phyloP scores from a whole-genome alignment of 2,888 invertebrate species.

The Philonicus albiceps region DNA sequence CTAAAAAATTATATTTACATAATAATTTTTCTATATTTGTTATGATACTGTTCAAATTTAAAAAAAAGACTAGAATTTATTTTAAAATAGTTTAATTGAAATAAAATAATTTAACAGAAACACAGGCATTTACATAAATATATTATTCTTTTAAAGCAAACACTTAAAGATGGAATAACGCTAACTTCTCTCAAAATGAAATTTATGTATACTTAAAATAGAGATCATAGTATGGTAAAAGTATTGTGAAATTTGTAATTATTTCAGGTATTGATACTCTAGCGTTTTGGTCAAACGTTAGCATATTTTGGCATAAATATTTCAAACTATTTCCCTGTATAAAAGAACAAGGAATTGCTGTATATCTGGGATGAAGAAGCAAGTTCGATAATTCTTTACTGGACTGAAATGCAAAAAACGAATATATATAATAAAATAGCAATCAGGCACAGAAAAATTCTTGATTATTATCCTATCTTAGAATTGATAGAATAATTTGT shows the following conservation, averaged over 20 bases:
- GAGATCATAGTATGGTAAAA: slow-evolving; percentile 54
- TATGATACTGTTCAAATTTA: background rate
- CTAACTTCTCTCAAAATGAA: background rate
- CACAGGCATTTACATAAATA: no score
- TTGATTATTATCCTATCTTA: no score
- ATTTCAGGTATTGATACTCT: slow-evolving; percentile 56
- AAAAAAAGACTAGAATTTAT: background rate
- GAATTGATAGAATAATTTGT: background rate
- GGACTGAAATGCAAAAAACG: background rate
- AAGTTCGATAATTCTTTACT: background rate
- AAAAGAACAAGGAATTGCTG: background rate
- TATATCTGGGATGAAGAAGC: background rate
- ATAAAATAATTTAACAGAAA: background rate
- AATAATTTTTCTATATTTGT: no score
- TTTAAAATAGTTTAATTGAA: background rate
- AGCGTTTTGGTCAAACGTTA: slow-evolving; percentile 54
- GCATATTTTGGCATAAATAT: slow-evolving; percentile 55
- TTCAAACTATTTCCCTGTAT: background rate
- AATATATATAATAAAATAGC: background rate
- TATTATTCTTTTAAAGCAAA: no score
- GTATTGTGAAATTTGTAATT: slow-evolving; percentile 53
- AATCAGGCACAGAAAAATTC: background rate
- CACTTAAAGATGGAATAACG: background rate
- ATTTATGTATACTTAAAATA: slow-evolving; percentile 57
- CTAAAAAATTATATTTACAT: no score